phyloP scores from a whole-genome alignment of 2,797 vertebrate species.

The Podargus strigoides region DNA sequence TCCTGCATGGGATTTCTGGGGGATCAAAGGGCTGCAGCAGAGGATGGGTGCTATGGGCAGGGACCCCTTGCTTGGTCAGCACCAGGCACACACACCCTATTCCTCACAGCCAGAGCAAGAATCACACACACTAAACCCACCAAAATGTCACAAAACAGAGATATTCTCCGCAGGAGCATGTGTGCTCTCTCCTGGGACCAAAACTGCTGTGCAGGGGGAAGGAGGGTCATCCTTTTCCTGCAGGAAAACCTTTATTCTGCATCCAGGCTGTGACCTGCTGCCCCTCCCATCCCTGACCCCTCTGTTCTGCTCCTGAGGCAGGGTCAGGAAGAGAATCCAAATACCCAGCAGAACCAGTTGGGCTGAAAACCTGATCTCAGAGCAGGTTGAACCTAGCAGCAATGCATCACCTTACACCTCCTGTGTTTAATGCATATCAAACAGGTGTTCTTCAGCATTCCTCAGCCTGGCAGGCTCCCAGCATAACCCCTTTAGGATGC shows the following conservation, averaged over 20 bases:
- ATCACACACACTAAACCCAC: too few relatives aligned
- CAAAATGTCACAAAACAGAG: too few relatives aligned
- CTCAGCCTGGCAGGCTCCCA: too few relatives aligned
- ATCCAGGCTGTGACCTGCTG: neutral
- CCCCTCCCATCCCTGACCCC: neutral
- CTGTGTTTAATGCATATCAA: too few relatives aligned
- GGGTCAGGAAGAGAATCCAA: neutral
- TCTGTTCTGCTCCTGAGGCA: neutral
- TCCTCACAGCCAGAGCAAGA: neutral
- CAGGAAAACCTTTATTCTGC: neutral
- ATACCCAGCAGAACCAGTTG: neutral
- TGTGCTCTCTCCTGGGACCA: neutral
- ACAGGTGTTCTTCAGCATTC: too few relatives aligned
- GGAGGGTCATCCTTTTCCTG: too few relatives aligned
- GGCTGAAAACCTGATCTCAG: neutral
- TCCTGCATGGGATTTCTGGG: neutral
- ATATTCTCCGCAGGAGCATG: neutral
- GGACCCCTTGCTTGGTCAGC: neutral
- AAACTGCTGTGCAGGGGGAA: neutral
- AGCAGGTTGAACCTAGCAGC: too few relatives aligned
- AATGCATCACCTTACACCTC: too few relatives aligned
- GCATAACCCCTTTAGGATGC: too few relatives aligned
- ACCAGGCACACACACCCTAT: neutral
- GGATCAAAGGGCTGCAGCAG: too few relatives aligned
- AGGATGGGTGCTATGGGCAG: too few relatives aligned